A percentile compares a stretch with the other conserved stretches of the same genome.
Conservation (phyloP, 2,113 vertebrate genomes). For the Embiotoca jacksoni region DNA sequence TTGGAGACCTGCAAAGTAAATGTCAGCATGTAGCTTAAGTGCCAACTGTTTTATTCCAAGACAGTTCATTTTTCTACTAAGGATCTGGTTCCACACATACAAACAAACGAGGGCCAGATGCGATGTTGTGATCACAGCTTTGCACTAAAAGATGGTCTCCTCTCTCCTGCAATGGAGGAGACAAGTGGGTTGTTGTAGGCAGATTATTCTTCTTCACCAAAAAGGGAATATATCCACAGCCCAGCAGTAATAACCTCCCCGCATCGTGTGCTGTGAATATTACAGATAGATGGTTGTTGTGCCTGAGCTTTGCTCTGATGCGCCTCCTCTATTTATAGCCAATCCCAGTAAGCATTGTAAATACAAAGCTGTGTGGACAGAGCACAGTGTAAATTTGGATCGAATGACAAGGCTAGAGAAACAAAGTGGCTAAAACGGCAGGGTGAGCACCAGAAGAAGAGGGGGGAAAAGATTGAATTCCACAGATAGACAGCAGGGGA, state of each 20-base stretch:
- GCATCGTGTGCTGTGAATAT: constrained; percentile 53
- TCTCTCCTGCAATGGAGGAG: constrained; percentile 32
- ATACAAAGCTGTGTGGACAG: constrained; percentile 48
- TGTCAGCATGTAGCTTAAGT: constrained; percentile 52
- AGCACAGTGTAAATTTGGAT: constrained; percentile 40
- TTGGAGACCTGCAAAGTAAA: constrained; percentile 59
- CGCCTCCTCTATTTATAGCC: constrained; percentile 68
- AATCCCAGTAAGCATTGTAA: constrained; percentile 52
- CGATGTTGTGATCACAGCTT: constrained; percentile 27
- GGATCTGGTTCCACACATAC: constrained; percentile 23
- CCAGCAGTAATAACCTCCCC: constrained; percentile 42
- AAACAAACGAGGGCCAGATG: constrained; percentile 46
- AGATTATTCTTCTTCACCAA: constrained; percentile 47
- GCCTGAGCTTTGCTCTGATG: constrained; percentile 39
- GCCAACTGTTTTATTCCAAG: constrained; percentile 52
- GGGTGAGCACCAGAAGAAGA: constrained; percentile 7
- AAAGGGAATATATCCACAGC: constrained; percentile 50
- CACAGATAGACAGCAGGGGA: constrained; percentile 29
- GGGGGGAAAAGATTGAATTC: background rate
- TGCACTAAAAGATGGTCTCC: constrained; percentile 31
- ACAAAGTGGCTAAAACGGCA: constrained; percentile 32
- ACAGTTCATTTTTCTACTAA: constrained; percentile 50
- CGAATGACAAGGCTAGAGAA: constrained; percentile 16
- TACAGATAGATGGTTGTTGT: constrained; percentile 59
- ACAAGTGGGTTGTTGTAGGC: constrained; percentile 36